Evolutionary conservation across 2,797 vertebrate species (phyloP), one percentile per base, ranked within the genome.

Genomic region (Pipistrellus pygmaeus): DNA sequence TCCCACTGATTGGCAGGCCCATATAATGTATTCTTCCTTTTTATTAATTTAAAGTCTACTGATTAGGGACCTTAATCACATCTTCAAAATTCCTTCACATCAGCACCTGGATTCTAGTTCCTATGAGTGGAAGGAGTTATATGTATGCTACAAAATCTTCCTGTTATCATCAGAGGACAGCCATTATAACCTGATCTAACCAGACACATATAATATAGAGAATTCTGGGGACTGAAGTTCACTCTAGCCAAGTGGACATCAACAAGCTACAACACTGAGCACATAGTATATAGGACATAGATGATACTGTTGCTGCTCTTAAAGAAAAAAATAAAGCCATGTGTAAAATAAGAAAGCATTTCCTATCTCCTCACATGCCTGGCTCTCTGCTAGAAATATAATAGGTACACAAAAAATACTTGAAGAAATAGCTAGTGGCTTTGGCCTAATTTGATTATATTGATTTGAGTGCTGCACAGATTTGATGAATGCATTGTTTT

Each of bases 31-130:
- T 30, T 11, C 27, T 87, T 66, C 25, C 44, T 72, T 86, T 44
- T 69, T 10, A 77, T 89, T 88, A 84, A 75, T 25, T 82, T 89
- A 80, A 85, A 93, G 27, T 51, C 21, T 92, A 48, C 8, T 93
- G 35, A 77, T 73, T 77, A 68, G 77, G 32, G 15, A 72, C 21
- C 77, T 85, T 69, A 69, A 87, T 64, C 44, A 64, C 6, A 85
- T 69, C 27, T 38, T 5, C 14, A 55, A 93, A 94, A 83, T 62
- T 6, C 27, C 27, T 72, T 93, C 68, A 60, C 6, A 89, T n/a
- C 6, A 91, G 30, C 2, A 73, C 15, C 35, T 78, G 69, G 9
- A 57, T 41, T 55, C 71, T 18, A 44, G 25, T 93, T 73, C 96
- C 41, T 77, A 48, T 72, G 72, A 85, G 62, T 91, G 7, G 9